Percentiles rank a stretch among this genome's conserved stretches.
Conservation (phyloP, 1,140 invertebrate species). For the Drosophila pectinifera region DNA sequence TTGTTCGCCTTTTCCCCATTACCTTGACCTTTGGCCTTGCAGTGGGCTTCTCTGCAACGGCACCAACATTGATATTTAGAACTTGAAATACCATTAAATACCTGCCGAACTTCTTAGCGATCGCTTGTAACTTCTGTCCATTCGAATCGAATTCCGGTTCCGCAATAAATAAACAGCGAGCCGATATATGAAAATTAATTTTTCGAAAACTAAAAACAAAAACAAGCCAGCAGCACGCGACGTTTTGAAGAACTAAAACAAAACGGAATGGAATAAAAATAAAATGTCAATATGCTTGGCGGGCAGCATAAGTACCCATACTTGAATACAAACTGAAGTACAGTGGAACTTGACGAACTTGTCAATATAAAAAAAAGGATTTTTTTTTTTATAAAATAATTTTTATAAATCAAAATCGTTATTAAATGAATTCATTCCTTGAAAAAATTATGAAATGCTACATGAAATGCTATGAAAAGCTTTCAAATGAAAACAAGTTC, state of each 20-base stretch:
- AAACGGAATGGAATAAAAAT: constrained; percentile 58
- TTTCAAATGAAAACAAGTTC: no score
- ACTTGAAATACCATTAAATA: constrained; percentile 20
- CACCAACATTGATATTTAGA: not conserved
- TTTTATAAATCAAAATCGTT: not conserved
- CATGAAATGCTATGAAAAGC: not conserved
- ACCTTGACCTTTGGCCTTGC: constrained; percentile 46
- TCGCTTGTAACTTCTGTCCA: constrained; percentile 52
- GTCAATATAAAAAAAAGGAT: not conserved
- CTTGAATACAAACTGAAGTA: not conserved
- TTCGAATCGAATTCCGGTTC: constrained; percentile 24
- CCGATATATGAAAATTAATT: constrained; percentile 20
- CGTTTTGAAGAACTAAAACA: constrained; percentile 62
- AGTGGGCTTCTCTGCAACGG: constrained; percentile 32
- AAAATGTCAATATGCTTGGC: constrained; percentile 35
- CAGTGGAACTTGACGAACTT: not conserved
- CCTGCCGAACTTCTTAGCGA: constrained; percentile 51
- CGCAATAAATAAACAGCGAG: not conserved
- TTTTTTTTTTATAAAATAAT: no score
- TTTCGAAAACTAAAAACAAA: constrained; percentile 46
- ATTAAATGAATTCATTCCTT: not conserved
- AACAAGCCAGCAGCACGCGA: constrained; percentile 55
- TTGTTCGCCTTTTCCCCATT: constrained; percentile 5
- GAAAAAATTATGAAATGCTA: no score
- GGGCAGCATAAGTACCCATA: constrained; percentile 39